Conservation (phyloP, 1,140 invertebrate species). For the honey bee (Apis mellifera) region Amel_HAv3.1 CM009944.2:7718501-7719000, state of each 20-base stretch:
- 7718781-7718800: slow-evolving; percentile 92
- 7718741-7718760: slow-evolving; percentile 32
- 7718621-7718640: slow-evolving; percentile 95
- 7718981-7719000: slow-evolving; percentile 90
- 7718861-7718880: slow-evolving; percentile 87
- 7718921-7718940: slow-evolving; percentile 56
- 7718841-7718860: slow-evolving; percentile 79
- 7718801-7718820: slow-evolving; percentile 88
- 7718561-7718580: slow-evolving; percentile 97
- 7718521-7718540: slow-evolving; percentile 88
- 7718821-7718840: slow-evolving; percentile 80
- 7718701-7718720: slow-evolving; percentile 50
- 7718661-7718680: slow-evolving; percentile 99
- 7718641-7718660: slow-evolving; percentile 94
- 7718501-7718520: background rate
- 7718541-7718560: slow-evolving; percentile 97
- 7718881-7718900: slow-evolving; percentile 94
- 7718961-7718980: slow-evolving; percentile 17
- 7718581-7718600: slow-evolving; percentile 96
- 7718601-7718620: slow-evolving; percentile 98
- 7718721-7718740: background rate
- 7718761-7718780: slow-evolving; percentile 96
- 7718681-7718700: slow-evolving; percentile 97
- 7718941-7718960: background rate
- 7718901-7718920: slow-evolving; percentile 92